Conservation (phyloP, 2,888 invertebrate genomes). For the Chloroclysta siterata region DNA sequence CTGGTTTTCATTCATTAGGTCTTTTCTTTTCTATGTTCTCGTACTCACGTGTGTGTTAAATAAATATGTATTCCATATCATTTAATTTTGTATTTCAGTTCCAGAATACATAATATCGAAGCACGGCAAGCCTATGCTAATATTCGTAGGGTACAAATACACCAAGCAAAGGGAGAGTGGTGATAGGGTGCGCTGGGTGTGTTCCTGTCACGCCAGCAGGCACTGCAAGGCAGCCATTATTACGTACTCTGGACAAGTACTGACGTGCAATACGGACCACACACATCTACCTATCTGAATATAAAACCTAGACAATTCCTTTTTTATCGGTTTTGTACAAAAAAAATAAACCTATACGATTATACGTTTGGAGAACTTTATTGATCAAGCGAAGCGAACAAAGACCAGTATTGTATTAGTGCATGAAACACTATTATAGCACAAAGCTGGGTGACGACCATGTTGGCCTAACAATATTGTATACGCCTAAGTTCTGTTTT, state of each 20-base stretch:
- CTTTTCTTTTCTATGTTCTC: too few relatives aligned
- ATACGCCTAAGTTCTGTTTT: too few relatives aligned
- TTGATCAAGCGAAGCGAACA: too few relatives aligned
- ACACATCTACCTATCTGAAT: background rate
- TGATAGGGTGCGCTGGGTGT: background rate
- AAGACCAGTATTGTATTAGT: too few relatives aligned
- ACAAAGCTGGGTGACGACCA: too few relatives aligned
- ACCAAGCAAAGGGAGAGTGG: background rate
- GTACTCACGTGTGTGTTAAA: background rate
- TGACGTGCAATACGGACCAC: background rate
- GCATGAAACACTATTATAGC: too few relatives aligned
- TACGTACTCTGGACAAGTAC: conserved; percentile 9
- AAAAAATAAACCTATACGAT: too few relatives aligned
- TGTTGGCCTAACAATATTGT: too few relatives aligned
- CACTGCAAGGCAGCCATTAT: conserved; percentile 8
- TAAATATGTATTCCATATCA: background rate
- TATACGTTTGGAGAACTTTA: too few relatives aligned
- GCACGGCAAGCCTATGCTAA: background rate
- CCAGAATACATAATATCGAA: background rate
- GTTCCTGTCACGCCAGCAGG: conserved; percentile 18
- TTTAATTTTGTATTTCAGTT: background rate
- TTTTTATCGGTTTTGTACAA: too few relatives aligned
- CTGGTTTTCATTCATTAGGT: too few relatives aligned
- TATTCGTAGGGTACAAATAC: background rate
- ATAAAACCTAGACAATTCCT: too few relatives aligned